Conservation (phyloP, 2,797 vertebrate genomes). For the Remorina albescens region DNA sequence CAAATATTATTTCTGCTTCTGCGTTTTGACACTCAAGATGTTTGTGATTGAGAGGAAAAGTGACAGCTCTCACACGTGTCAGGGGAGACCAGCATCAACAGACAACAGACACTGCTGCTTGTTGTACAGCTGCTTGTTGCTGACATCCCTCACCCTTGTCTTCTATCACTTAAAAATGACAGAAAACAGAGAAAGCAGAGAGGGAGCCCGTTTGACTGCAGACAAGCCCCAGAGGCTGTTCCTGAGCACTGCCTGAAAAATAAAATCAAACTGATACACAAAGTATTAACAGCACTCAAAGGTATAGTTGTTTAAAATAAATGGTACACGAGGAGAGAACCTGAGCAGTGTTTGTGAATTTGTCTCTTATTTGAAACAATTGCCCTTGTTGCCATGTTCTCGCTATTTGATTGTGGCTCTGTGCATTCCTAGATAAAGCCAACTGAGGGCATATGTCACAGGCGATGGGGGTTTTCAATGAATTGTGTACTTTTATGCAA, state of each 20-base stretch:
- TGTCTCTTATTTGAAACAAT: constrained; percentile 2
- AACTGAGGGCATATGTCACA: constrained; percentile 55
- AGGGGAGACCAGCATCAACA: constrained; percentile 58
- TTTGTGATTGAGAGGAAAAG: constrained; percentile 60
- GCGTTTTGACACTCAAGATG: constrained; percentile 51
- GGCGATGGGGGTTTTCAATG: constrained; percentile 46
- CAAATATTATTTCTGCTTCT: neutral
- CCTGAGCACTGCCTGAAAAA: constrained; percentile 64
- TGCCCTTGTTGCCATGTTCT: constrained; percentile 40
- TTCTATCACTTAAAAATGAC: constrained; percentile 75
- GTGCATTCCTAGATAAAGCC: constrained; percentile 40
- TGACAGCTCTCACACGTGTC: constrained; percentile 65
- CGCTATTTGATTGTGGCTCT: constrained; percentile 29
- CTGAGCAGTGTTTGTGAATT: constrained; percentile 33
- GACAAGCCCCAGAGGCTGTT: constrained; percentile 73
- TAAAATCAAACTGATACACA: constrained; percentile 73
- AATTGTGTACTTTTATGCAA: constrained; percentile 70
- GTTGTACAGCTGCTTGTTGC: constrained; percentile 65
- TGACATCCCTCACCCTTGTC: constrained; percentile 69
- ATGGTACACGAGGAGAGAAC: constrained; percentile 51
- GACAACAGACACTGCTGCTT: constrained; percentile 55
- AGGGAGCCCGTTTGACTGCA: constrained; percentile 69
- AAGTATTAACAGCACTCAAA: constrained; percentile 63
- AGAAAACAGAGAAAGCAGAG: constrained; percentile 67
- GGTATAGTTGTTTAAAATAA: constrained; percentile 54